phyloP scores from a whole-genome alignment of 2,888 invertebrate species.

The Nasonia oneida region DNA sequence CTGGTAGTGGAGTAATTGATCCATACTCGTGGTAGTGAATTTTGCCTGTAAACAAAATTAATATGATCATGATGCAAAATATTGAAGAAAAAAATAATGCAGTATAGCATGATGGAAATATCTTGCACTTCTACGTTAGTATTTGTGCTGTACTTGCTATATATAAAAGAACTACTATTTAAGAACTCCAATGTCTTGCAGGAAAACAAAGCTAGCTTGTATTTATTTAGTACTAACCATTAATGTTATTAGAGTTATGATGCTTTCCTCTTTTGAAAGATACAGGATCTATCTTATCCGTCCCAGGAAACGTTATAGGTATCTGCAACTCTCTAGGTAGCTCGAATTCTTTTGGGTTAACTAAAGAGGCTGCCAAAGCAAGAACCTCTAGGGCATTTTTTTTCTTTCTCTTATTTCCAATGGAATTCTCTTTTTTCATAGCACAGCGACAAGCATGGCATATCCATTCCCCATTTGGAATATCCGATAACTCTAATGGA shows the following conservation, averaged over 20 bases:
- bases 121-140: background rate
- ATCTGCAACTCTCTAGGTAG: conserved; percentile 90
- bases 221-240: conserved; percentile 66
- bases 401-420: conserved; percentile 71
- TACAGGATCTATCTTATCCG: conserved; percentile 85
- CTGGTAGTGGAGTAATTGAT: conserved; percentile 87
- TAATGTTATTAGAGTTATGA: conserved; percentile 68
- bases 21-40: conserved; percentile 76
- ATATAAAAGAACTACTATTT: background rate
- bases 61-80: conserved; percentile 8
- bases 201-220: background rate
- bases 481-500: conserved; percentile 92
- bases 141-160: background rate
- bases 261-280: conserved; percentile 74
- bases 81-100: background rate
- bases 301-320: conserved; percentile 90
- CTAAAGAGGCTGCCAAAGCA: conserved; percentile 89
- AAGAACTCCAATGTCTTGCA: background rate
- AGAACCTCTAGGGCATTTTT: conserved; percentile 86
- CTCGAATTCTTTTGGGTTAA: conserved; percentile 95
- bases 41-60: conserved; percentile 72
- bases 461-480: conserved; percentile 95
- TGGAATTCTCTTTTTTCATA: conserved; percentile 73
- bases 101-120: background rate
- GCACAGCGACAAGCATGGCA: conserved; percentile 89